Base-by-base conservation (phyloP, 2,888 invertebrate genomes). In the Nymphalis polychloros region DNA sequence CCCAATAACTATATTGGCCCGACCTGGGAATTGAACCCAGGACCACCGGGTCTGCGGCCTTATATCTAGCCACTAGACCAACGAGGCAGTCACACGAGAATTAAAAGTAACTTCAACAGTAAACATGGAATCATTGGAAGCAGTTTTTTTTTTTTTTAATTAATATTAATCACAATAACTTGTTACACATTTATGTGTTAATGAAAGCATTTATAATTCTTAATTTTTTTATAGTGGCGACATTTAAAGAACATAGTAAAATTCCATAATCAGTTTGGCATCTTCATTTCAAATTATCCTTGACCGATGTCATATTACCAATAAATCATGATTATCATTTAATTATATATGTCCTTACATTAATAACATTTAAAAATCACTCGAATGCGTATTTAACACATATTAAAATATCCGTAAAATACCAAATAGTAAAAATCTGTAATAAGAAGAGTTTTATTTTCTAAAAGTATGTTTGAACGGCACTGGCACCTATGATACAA, bases 291-390 rank as follows among this genome's bases (percentile, higher is more conserved):
- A 48, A 49, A 60, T 27, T 47, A 64, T 35, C 73, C 73, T 73
- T 73, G 73, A 70, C 70, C 52, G 64, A 52, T 64, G 67, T 63
- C 55, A 64, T 17, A 50, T 59, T 60, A 52, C 16, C 52, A 35
- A 67, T 73, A 72, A 70, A 73, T 70, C 63, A 70, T 52, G 59
- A 70, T 61, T 60, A 41, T 63, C 47, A 27, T 47, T 35, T 52
- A 31, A 19, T 48, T 16, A 16, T 7, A 17, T 49, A 19, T 19
- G 8, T 8, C 41, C 31, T 27, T 55, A 31, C 53, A 31, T 57
- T 8, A 27, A 10, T 57, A 57, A 35, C n/a, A 57, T 57, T 57
- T n/a, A 41, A 57, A 35, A 35, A 13, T 10, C 17, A 57, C 8
- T n/a, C 23, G 6, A 13, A 13, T 57, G 19, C 35, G 57, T 41